Evolutionary conservation across 2,113 vertebrate species (phyloP), one percentile per base, ranked within the genome.

Genomic region (Pedionomus torquatus): DNA sequence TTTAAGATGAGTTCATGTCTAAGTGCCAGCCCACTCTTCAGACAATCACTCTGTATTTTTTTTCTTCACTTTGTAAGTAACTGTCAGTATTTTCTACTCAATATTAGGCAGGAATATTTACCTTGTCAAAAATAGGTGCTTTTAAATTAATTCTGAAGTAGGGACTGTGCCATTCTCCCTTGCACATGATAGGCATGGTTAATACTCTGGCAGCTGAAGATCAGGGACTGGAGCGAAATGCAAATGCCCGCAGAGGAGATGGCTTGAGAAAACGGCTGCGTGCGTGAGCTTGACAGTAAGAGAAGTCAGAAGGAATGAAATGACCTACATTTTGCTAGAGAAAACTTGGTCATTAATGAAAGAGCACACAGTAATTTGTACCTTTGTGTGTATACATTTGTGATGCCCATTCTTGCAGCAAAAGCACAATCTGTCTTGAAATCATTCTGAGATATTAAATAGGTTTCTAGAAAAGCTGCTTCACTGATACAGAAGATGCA

Each of bases 281-380:
- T 63, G 54, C 9, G 9, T 76, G 85, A 70, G 74, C 72, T 64
- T 92, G 75, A 71, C 79, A 86, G 60, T 16, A 48, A 83, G 44
- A 46, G 57, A 89, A 83, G 82, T 3, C 31, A 70, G 90, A 52
- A 95, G n/a, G 75, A 90, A 71, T 1, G 20, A 65, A 88, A 60
- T 51, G 76, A 95, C 95, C 95, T 88, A 81, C 74, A 94, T 95
- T 91, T 96, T 94, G 35, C 91, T 69, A 19, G 58, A 79, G 68
- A 0, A 0, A 94, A 71, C 52, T 28, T 18, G 4, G 65, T 87
- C n/a, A 8, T 89, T 88, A 96, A 85, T 20, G 72, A 96, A 92
- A 91, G 65, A 46, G 24, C 78, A 51, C 23, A 7, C 49, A 39
- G 78, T 66, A 83, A 77, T 95, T 89, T 81, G 35, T 81, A 46